Base-by-base conservation (phyloP, 2,888 invertebrate genomes). In the Belgica antarctica region DNA sequence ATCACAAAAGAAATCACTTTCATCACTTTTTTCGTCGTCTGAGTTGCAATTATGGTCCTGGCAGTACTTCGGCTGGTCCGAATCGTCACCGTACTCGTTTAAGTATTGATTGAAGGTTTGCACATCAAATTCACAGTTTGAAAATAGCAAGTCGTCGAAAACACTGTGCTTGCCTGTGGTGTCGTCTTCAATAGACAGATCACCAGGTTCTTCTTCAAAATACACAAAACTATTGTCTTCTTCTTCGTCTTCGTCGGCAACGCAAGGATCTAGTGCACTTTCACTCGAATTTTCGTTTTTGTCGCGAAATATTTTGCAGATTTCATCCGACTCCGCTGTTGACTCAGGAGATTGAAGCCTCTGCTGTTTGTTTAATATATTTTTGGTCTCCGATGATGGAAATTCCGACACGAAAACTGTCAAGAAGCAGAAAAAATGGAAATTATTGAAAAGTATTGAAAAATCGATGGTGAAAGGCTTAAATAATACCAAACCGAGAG, bases 101-200 rank as follows among this genome's bases (percentile, higher is more conserved):
- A 52, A n/a, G 59, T 72, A 72, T 7, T 71, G 70, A 31, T 71
- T 57, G 31, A 74, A 65, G 46, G 72, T 70, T 17, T 72, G 72
- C 24, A 73, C 73, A 66, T 74, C 73, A 70, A 74, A 74, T 71
- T 73, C 73, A 66, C 73, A 74, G 59, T 73, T 72, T 27, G 73
- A 61, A 28, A 70, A 70, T 5, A 47, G 25, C 15, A 70, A 34
- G 19, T 70, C 70, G 47, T 70, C 28, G 17, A 61, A 70, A 7
- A 70, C 10, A 57, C 28, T 70, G 19, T 71, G 61, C 66, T 66
- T 4, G 69, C 65, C 61, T 71, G 52, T 52, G 2, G 52, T 52
- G 36, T 63, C 63, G 36, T 63, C 63, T n/a, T 66, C 65, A 66
- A 66, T 47, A 24, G 65, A 66, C 41, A 66, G 22, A 46, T 65